Percentiles rank a stretch among this genome's conserved stretches.
These are phyloP conservation scores for Corythoichthys intestinalis DNA, from an alignment of 2,113 vertebrate species.

Conservation along the genomic window DNA sequence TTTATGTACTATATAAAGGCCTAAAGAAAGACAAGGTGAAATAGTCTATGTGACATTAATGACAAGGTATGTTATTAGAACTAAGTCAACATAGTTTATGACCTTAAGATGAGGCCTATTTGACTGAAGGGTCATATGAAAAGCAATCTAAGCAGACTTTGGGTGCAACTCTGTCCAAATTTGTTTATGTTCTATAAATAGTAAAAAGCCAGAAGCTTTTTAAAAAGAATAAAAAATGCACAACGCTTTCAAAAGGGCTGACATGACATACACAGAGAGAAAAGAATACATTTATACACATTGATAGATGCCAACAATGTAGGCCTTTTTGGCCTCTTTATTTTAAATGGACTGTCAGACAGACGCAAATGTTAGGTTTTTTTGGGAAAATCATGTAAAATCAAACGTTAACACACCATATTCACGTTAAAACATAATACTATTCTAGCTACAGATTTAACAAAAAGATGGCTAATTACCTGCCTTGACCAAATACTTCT, in stretches of 20 bases:
- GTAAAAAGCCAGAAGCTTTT: constrained; percentile 49
- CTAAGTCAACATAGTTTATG: constrained; percentile 34
- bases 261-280: constrained; percentile 38
- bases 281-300: constrained; percentile 20
- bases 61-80: constrained; percentile 45
- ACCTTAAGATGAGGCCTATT: constrained; percentile 48
- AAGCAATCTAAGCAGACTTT: constrained; percentile 47
- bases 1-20: not conserved
- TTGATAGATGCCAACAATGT: constrained; percentile 17
- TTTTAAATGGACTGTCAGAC: constrained; percentile 16
- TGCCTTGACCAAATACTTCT: not conserved
- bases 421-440: not conserved
- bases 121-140: constrained; percentile 47
- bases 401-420: not conserved
- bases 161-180: constrained; percentile 55
- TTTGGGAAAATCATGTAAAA: not conserved
- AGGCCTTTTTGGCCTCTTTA: not conserved
- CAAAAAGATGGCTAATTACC: not conserved
- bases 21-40: constrained; percentile 16
- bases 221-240: constrained; percentile 30
- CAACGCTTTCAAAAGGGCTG: constrained; percentile 45
- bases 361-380: not conserved
- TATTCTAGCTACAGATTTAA: not conserved
- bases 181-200: constrained; percentile 67
- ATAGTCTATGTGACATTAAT: constrained; percentile 38